Base-by-base conservation (phyloP, 2,797 vertebrate genomes). In the Coilia nasus region DNA sequence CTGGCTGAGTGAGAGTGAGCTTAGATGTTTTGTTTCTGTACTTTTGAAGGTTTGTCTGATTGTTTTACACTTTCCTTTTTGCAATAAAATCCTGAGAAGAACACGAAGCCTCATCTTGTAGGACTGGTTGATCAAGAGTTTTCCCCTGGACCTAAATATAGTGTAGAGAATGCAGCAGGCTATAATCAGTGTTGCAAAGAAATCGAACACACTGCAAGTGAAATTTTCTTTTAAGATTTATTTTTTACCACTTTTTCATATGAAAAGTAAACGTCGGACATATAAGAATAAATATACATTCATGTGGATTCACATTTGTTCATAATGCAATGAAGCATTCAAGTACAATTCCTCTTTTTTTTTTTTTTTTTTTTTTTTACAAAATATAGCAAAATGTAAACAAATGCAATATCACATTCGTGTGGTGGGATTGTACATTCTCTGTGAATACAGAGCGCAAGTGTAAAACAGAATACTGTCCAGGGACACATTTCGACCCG, bases 231-330 rank as follows among this genome's bases (percentile, higher is more conserved):
- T 85, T 90, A 85, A 91, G 87, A 86, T 87, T 89, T 89, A 88
- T 57, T 86, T 87, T 62, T 67, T 85, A 50, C 85, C 87, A 71
- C 64, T 19, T 85, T 90, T 91, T 84, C 83, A 92, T 92, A 93
- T 89, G 86, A 46, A 23, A 81, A 90, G 67, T 75, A 75, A 75
- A 41, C 67, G 67, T 75, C 35, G 9, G 67, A 54, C 92, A 93
- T 85, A 86, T 3, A 87, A 88, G 78, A 90, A 95, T 95, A 95
- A 95, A 96, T 95, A 94, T 89, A 93, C 91, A 93, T 93, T 92
- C 88, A 94, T 75, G 67, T 75, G 67, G 67, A 75, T 75, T 75
- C 92, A 90, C 67, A 89, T 93, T 84, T 91, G 86, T 93, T 92
- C 88, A 83, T 86, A 88, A 91, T 88, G 86, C 90, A 91, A 75